These are phyloP conservation scores for Caenorhabditis sp. DNA, from an alignment of 2,888 invertebrate species.

Conservation along the genomic window DNA sequence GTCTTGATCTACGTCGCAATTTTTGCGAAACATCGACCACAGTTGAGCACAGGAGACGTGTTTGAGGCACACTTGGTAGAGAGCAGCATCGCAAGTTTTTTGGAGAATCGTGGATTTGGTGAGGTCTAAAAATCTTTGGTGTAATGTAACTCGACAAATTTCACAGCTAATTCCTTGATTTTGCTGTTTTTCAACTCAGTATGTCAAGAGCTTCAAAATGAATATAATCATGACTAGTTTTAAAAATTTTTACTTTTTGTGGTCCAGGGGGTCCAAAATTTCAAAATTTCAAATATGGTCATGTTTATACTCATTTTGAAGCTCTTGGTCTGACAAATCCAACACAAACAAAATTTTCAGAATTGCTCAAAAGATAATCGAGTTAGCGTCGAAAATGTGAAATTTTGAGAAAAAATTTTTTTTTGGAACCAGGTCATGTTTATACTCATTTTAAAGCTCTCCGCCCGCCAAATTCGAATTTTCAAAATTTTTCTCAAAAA, in stretches of 20 bases:
- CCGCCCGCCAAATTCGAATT: neutral
- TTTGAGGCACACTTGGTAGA: conserved; percentile 79
- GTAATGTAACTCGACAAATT: no score
- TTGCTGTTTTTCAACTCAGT: neutral
- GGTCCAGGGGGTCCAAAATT: neutral
- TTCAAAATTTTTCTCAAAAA: conserved; percentile 4
- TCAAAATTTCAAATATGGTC: neutral
- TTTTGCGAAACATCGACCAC: conserved; percentile 80
- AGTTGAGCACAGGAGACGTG: conserved; percentile 81
- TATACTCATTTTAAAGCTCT: no score
- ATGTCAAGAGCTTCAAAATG: neutral
- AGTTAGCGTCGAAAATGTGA: neutral
- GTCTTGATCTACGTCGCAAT: conserved; percentile 80
- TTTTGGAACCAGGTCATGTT: no score
- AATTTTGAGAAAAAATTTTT: no score
- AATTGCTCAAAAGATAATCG: neutral
- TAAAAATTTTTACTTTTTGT: neutral
- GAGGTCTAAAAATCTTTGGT: conserved; percentile 55
- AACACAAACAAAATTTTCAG: no score
- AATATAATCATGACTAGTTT: conserved; percentile 8
- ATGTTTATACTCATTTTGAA: no score
- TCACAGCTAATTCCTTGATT: neutral
- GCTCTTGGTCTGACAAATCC: no score
- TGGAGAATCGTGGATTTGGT: conserved; percentile 61
- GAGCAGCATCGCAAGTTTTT: conserved; percentile 78